Base-by-base conservation (phyloP, 1,140 invertebrate genomes). In the Pemphigus obesinymphae region DNA sequence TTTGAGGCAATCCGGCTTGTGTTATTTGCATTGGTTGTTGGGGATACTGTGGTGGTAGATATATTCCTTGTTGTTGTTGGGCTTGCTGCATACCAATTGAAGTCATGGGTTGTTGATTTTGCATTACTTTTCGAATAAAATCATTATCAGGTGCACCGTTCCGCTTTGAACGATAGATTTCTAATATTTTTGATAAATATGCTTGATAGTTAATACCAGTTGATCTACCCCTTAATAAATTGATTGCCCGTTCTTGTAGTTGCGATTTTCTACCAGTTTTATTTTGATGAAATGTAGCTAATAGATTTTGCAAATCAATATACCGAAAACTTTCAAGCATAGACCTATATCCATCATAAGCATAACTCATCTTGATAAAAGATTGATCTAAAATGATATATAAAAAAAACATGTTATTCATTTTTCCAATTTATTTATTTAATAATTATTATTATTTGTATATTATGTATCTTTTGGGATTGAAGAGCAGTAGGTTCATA, bases 231-330 rank as follows among this genome's bases (percentile, higher is more conserved):
- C 91, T 91, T 80, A 95, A 88, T 82, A 96, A 89, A 85, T 95
- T 91, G 82, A 94, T 86, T 83, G 94, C 94, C 86, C 95, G 89
- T 82, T 90, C 88, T 88, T 96, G 92, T 76, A 97, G 89, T 88
- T 97, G 95, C 83, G 91, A 91, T 89, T 97, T 97, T 86, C 95
- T 90, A 83, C 95, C 95, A 85, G 91, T 91, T 87, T 94, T 95
- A 87, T 94, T 95, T 86, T 92, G 90, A 84, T 94, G 93, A 86
- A 94, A 95, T 88, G 92, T 92, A 86, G 92, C 93, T 85, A 96
- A 90, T 87, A 97, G 88, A 87, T 94, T 91, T 88, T 95, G 93
- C 84, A 95, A 90, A 88, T 95, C 94, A 85, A 93, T 93, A 58
- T 95, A 93, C 84, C 94, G 90, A 89, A 95, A 95, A 87, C 91